Conservation (phyloP, 1,140 invertebrate genomes). For the Oreohelix idahoensis region DNA sequence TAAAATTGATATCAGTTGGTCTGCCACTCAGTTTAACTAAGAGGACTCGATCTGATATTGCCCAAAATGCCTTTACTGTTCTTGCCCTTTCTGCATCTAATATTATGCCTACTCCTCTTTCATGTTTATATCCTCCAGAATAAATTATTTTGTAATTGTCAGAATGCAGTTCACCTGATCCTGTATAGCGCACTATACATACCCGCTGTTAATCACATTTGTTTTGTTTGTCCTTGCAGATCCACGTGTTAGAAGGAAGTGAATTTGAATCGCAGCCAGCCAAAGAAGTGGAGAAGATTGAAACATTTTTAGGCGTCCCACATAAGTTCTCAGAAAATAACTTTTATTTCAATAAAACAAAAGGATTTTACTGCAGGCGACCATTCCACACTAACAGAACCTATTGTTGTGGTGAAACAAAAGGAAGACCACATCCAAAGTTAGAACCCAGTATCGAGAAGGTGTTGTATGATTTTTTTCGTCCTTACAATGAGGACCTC, state of each 20-base stretch:
- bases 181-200: too few species aligned
- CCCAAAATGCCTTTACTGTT: too few species aligned
- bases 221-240: too few species aligned
- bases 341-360: conserved; percentile 71
- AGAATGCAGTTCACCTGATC: too few species aligned
- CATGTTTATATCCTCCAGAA: too few species aligned
- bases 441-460: conserved; percentile 83
- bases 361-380: conserved; percentile 74
- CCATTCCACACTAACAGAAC: conserved; percentile 47
- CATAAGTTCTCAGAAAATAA: conserved; percentile 59
- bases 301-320: conserved; percentile 65
- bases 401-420: conserved; percentile 89
- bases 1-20: too few species aligned
- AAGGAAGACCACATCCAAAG: conserved; percentile 89
- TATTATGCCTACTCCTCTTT: too few species aligned
- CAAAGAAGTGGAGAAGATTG: conserved; percentile 63
- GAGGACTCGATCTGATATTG: too few species aligned
- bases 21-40: too few species aligned
- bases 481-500: conserved; percentile 82
- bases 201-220: too few species aligned
- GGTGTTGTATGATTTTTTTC: conserved; percentile 87
- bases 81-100: too few species aligned
- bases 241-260: conserved; percentile 68
- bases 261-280: conserved; percentile 64
- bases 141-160: too few species aligned